These are phyloP conservation scores for Labrus mixtus DNA, from an alignment of 2,113 vertebrate species.

Conservation along the genomic window DNA sequence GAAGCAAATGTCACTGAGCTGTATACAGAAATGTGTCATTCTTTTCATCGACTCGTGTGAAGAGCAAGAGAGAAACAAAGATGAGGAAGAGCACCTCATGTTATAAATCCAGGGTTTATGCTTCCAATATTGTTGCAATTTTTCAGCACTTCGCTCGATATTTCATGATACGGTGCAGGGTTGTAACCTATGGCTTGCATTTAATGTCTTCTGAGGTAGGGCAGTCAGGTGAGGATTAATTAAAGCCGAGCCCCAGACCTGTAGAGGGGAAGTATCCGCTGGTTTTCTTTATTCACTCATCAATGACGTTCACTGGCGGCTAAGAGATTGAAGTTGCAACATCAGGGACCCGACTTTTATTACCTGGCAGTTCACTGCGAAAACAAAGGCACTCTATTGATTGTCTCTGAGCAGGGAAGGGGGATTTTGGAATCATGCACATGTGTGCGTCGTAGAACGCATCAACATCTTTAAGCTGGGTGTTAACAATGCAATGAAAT, in stretches of 20 bases:
- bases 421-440: constrained; percentile 56
- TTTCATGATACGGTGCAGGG: constrained; percentile 21
- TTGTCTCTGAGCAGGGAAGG: constrained; percentile 49
- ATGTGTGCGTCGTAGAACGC: constrained; percentile 35
- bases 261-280: constrained; percentile 29
- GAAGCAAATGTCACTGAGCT: too few relatives aligned
- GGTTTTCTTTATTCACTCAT: constrained; percentile 75
- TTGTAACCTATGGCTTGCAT: not conserved
- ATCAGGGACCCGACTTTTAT: constrained; percentile 65
- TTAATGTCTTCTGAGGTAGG: constrained; percentile 14
- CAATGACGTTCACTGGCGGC: constrained; percentile 63
- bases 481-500: constrained; percentile 39
- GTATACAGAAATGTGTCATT: constrained; percentile 38
- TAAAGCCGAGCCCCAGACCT: constrained; percentile 32
- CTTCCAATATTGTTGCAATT: constrained; percentile 43
- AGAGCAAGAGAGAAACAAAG: constrained; percentile 28
- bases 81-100: constrained; percentile 19
- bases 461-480: constrained; percentile 19
- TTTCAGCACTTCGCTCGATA: not conserved
- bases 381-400: constrained; percentile 73
- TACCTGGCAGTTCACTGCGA: constrained; percentile 58
- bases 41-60: constrained; percentile 39
- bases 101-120: constrained; percentile 60
- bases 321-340: constrained; percentile 68
- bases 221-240: constrained; percentile 42